These are phyloP conservation scores for Hemicentrotus pulcherrimus DNA, from an alignment of 35 echinoderm and acorn worm genomes.

Conservation along the genomic window DNA sequence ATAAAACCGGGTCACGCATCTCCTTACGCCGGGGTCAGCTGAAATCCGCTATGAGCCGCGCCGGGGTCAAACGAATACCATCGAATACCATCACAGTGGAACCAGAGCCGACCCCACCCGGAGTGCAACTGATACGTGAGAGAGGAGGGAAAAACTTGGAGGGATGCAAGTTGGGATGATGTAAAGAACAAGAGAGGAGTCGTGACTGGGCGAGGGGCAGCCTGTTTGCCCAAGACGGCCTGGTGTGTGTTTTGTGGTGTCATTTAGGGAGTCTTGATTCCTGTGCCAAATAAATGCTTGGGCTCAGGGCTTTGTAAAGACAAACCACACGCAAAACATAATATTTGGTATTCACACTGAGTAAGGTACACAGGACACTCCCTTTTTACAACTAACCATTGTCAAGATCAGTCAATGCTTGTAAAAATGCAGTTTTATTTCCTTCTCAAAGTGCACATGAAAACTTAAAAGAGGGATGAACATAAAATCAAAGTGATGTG, in stretches of 20 bases:
- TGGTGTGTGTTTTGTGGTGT: conserved; percentile 38
- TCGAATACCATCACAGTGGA: conserved; percentile 27
- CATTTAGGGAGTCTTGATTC: conserved; percentile 39
- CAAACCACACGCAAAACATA: conserved; percentile 25
- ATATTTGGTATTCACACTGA: conserved; percentile 41
- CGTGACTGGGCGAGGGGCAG: neutral
- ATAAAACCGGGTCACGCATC: conserved; percentile 32
- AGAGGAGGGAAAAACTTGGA: conserved; percentile 30
- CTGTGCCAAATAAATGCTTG: conserved; percentile 26
- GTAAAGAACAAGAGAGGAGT: neutral
- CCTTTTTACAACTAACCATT: neutral
- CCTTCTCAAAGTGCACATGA: neutral
- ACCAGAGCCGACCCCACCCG: neutral
- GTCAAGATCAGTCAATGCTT: neutral
- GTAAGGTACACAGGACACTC: conserved; percentile 33
- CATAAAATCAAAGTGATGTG: neutral
- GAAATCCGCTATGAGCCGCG: conserved; percentile 2
- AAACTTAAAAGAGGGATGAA: neutral
- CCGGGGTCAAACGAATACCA: conserved; percentile 28
- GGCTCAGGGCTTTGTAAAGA: neutral
- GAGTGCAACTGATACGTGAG: neutral
- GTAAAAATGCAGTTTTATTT: neutral
- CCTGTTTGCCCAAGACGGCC: conserved; percentile 19
- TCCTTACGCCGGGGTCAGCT: conserved; percentile 33
- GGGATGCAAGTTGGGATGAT: neutral